Percentiles rank a stretch among this genome's conserved stretches.
Evolutionary conservation across 2,797 vertebrate species (phyloP).

Genomic region (Sebastes hubbsi): DNA sequence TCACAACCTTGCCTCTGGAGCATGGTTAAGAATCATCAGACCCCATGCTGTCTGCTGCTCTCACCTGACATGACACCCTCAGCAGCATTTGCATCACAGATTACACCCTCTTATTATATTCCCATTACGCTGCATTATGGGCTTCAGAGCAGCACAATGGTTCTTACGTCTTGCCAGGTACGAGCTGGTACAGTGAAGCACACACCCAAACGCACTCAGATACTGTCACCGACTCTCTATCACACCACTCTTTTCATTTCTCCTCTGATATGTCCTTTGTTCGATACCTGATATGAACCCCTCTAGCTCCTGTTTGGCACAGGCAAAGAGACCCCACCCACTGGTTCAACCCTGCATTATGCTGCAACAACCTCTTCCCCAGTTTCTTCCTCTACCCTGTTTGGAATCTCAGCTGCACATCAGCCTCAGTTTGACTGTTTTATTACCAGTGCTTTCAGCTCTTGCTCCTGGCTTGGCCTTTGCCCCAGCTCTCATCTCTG

Average conservation of each 20-base stretch:
- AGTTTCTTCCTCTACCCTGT: background rate
- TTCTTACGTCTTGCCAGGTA: constrained; percentile 59
- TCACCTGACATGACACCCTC: constrained; percentile 8
- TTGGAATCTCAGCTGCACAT: constrained; percentile 16
- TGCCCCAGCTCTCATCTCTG: constrained; percentile 1
- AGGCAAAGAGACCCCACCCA: constrained; percentile 43
- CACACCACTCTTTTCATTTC: constrained; percentile 38
- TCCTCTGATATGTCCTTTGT: constrained; percentile 59
- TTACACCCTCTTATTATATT: constrained; percentile 59
- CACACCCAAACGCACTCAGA: constrained; percentile 65
- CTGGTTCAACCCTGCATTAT: constrained; percentile 32
- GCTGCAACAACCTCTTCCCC: constrained; percentile 14
- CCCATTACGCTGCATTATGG: constrained; percentile 55
- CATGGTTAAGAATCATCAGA: background rate
- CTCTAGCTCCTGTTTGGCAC: constrained; percentile 56
- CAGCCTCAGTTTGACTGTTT: constrained; percentile 9
- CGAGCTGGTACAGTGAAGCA: constrained; percentile 50
- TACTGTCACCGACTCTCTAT: constrained; percentile 44
- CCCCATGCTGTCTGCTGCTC: background rate
- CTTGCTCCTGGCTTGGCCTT: constrained; percentile 14
- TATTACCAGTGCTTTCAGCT: constrained; percentile 9
- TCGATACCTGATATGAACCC: constrained; percentile 56
- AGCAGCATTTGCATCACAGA: constrained; percentile 39
- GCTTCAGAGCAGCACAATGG: constrained; percentile 55
- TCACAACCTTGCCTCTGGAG: background rate